Conservation (phyloP, 1,140 invertebrate genomes). For the roundworm (Caenorhabditis elegans) region DNA sequence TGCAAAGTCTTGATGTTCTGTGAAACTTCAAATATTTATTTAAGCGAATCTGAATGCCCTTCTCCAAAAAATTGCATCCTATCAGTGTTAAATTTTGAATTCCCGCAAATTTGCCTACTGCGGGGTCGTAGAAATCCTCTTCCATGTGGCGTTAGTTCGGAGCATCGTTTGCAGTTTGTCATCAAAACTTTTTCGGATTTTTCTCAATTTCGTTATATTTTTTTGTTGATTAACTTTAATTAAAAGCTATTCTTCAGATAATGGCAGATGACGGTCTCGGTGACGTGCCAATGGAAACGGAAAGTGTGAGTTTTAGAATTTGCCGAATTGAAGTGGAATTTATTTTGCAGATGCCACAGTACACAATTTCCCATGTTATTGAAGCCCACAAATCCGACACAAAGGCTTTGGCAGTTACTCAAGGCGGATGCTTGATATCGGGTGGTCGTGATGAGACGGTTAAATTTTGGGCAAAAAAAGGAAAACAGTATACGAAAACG, state of each 20-base stretch:
- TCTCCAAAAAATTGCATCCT: too few relatives aligned
- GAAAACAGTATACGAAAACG: not conserved
- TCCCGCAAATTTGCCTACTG: not conserved
- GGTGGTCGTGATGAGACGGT: constrained; percentile 39
- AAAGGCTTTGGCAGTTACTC: not conserved
- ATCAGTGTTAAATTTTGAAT: not conserved
- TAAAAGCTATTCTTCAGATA: not conserved
- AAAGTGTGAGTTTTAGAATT: too few relatives aligned
- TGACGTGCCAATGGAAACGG: too few relatives aligned
- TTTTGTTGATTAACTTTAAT: not conserved
- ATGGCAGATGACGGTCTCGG: too few relatives aligned
- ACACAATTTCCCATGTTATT: not conserved
- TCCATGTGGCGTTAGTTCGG: not conserved
- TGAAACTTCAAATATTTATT: too few relatives aligned
- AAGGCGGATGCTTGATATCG: not conserved
- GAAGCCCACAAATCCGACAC: constrained; percentile 31
- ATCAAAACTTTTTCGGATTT: not conserved
- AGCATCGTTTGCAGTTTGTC: not conserved
- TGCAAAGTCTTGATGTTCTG: too few relatives aligned
- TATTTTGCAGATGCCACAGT: not conserved
- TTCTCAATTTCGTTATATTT: not conserved
- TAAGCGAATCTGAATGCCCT: too few relatives aligned
- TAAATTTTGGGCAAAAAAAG: not conserved
- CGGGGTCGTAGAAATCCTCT: not conserved
- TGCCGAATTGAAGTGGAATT: too few relatives aligned